Evolutionary conservation across 2,113 vertebrate genomes (phyloP).

Genomic region (Pedionomus torquatus): DNA sequence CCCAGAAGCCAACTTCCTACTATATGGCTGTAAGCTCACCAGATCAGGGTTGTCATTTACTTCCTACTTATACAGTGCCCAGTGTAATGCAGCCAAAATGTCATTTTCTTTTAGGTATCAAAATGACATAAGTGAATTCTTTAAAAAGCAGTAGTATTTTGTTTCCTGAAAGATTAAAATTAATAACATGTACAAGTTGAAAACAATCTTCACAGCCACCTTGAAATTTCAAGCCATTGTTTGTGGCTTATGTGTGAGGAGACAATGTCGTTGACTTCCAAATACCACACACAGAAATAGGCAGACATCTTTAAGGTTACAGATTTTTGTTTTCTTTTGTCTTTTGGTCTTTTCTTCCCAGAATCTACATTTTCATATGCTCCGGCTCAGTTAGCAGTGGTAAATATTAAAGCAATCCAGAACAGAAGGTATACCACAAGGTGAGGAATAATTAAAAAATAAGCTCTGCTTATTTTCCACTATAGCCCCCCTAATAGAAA

Average conservation of each 20-base stretch:
- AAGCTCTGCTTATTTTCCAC: not conserved
- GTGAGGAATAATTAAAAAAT: not conserved
- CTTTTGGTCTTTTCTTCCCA: not conserved
- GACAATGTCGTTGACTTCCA: not conserved
- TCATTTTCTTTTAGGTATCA: not conserved
- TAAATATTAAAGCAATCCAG: constrained; percentile 37
- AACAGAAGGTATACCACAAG: constrained; percentile 10
- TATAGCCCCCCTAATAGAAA: not conserved
- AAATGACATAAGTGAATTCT: not conserved
- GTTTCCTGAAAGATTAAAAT: not conserved
- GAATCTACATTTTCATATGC: not conserved
- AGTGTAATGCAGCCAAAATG: not conserved
- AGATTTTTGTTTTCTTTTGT: not conserved
- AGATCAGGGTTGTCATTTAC: not conserved
- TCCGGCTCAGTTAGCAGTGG: not conserved
- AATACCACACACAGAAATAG: not conserved
- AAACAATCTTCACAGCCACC: not conserved
- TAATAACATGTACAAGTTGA: not conserved
- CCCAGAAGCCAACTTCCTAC: not conserved
- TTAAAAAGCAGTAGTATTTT: not conserved
- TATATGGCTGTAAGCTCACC: constrained; percentile 15
- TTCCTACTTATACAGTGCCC: not conserved
- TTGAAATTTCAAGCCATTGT: not conserved
- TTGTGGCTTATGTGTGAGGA: not conserved
- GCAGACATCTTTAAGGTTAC: not conserved